Evolutionary conservation across 1,140 invertebrate genomes (phyloP).

Genomic region (Nephotettix cincticeps): DNA sequence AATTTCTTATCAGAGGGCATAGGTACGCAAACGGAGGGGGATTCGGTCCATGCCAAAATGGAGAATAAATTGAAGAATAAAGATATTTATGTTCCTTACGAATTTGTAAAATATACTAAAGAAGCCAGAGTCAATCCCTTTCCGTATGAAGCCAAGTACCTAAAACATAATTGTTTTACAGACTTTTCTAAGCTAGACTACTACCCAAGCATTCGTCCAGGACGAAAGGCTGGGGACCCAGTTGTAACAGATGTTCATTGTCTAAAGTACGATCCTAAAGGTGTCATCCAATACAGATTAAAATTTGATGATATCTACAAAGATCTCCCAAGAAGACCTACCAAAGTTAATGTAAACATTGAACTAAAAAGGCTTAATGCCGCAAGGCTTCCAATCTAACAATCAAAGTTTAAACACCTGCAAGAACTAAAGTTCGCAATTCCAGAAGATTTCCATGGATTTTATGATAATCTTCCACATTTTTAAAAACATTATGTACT

Average conservation of each 20-base stretch:
- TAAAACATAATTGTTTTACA: conserved; percentile 22
- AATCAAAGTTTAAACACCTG: neutral
- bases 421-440: neutral
- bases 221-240: conserved; percentile 26
- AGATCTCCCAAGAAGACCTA: conserved; percentile 13
- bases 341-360: neutral
- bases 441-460: neutral
- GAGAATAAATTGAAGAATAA: conserved; percentile 23
- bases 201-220: conserved; percentile 27
- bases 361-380: neutral
- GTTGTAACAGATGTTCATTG: conserved; percentile 27
- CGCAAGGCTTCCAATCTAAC: neutral
- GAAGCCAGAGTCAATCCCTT: conserved; percentile 30
- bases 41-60: conserved; percentile 24
- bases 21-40: conserved; percentile 25
- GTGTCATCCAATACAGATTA: conserved; percentile 36
- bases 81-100: conserved; percentile 37
- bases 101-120: conserved; percentile 35
- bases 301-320: conserved; percentile 28
- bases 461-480: neutral
- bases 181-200: conserved; percentile 26
- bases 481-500: neutral
- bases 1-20: conserved; percentile 18
- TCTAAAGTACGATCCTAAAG: conserved; percentile 33
- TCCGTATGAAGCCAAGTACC: conserved; percentile 19